phyloP scores from a whole-genome alignment of 35 echinoderm and acorn worm genomes.

The Strongylocentrotus purpuratus region DNA sequence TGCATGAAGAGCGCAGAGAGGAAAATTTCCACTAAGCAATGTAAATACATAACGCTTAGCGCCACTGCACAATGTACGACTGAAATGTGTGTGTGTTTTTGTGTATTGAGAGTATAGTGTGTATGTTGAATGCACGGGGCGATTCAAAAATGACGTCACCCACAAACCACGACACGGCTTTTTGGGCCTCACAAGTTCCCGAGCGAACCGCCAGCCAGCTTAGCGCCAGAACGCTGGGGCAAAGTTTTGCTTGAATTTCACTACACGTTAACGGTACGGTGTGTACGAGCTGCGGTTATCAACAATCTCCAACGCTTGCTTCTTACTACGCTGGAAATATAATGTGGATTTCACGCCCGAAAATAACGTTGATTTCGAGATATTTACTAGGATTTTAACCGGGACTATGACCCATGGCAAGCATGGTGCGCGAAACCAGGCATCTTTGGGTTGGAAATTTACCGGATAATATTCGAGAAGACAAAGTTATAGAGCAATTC shows the following conservation, averaged over 20 bases:
- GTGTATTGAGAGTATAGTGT: not conserved
- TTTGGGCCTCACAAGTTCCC: constrained; percentile 33
- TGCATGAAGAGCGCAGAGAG: not conserved
- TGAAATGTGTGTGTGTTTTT: not conserved
- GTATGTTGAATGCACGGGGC: not conserved
- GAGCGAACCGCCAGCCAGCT: constrained; percentile 48
- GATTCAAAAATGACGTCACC: constrained; percentile 40
- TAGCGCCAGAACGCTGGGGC: constrained; percentile 16
- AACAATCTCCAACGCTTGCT: constrained; percentile 35
- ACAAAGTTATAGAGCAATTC: constrained; percentile 98
- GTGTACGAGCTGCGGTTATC: constrained; percentile 44
- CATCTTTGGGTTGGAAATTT: constrained; percentile 99
- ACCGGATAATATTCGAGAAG: constrained; percentile 99
- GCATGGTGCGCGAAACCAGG: constrained; percentile 99
- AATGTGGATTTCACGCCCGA: constrained; percentile 43
- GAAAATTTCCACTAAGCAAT: constrained; percentile 42
- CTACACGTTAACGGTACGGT: constrained; percentile 10
- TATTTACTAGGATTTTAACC: constrained; percentile 68
- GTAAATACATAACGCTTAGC: constrained; percentile 3
- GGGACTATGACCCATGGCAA: constrained; percentile 97
- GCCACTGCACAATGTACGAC: not conserved
- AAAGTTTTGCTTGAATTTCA: constrained; percentile 29
- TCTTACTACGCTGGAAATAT: constrained; percentile 52
- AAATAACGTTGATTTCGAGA: constrained; percentile 44
- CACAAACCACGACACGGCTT: constrained; percentile 38